Evolutionary conservation across 2,888 invertebrate genomes (phyloP), one percentile per base, ranked within the genome.

Genomic region (Lamellibrachia satsuma): DNA sequence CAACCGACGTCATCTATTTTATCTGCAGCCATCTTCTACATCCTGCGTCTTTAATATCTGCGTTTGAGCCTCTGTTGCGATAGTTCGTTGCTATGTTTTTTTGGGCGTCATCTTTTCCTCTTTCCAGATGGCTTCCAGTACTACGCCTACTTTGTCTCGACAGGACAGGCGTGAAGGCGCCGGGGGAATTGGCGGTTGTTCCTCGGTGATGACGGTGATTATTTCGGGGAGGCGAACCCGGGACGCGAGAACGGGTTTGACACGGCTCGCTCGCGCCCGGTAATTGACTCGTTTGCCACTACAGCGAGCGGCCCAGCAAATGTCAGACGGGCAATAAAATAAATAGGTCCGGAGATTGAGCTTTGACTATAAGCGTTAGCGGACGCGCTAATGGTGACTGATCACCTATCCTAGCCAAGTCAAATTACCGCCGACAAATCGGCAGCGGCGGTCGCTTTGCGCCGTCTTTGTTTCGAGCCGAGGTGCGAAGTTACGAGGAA

Each of bases 261-360:
- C 75, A 75, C 75, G n/a, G 75, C 22, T 75, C 75, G n/a, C 75
- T 75, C 75, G 22, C 75, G 75, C 75, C 60, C 75, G 75, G 75
- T 75, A 75, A 75, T 75, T 75, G 75, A 75, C 75, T 75, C 75
- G 75, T 75, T 75, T 75, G 75, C 22, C 75, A n/a, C 75, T 15
- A 22, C 75, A 22, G 75, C 15, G 75, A 75, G 75, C 75, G 22
- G 75, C 75, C 75, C 75, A 15, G 22, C 75, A 75, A 75, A 75
- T 75, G 75, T 75, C 75, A 75, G 75, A 75, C 75, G 75, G 75
- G 75, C 75, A 75, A 75, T 75, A 75, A 75, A 75, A 75, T 75
- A 75, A 75, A 75, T 75, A 75, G 75, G 75, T 75, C n/a, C 75
- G 6, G 75, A 75, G 75, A 75, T 75, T 75, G 75, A 75, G 75